Evolutionary conservation across 2,888 invertebrate genomes (phyloP), one percentile per base, ranked within the genome.

Genomic region (Lasioglossum morio): DNA sequence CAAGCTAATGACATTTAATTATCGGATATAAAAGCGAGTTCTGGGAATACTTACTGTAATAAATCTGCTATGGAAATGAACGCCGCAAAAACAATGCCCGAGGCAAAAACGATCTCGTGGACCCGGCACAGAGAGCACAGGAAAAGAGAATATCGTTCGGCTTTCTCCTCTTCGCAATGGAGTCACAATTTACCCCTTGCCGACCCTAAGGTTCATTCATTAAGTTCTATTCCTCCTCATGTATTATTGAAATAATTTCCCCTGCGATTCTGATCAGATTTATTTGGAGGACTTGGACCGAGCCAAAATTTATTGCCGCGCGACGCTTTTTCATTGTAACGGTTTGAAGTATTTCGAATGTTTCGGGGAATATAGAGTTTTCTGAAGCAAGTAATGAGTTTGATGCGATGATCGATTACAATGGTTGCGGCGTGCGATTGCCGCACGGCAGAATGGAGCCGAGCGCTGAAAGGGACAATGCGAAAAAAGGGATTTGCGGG

Each of bases 21-120:
- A 34, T 66, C 30, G 30, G 66, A 34, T 66, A 66, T 34, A 30
- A 66, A 66, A 66, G 66, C 66, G 66, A 34, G n/a, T n/a, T 19
- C 75, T n/a, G 57, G 57, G 27, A 12, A 75, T 23, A 34, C 57
- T 34, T n/a, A 34, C 72, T 72, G 12, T 27, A 72, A 72, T 34
- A 34, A 66, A 66, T 34, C 66, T 34, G 34, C 66, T 34, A 34
- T 66, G 66, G 19, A 66, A 66, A 66, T 34, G 66, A 66, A 66
- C 30, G 16, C 5, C 19, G 66, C 27, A 63, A 63, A 63, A 63
- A 63, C 63, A 34, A 66, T 34, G 66, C 34, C 63, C 30, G 27
- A 16, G 66, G 34, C 66, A 19, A 16, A 19, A 2, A 66, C 66
- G 66, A 19, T 19, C 34, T 30, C 30, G 60, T 7, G 19, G 30